Percentiles rank a stretch among this genome's conserved stretches.
These are phyloP conservation scores for Rhinatrema bivittatum DNA, from an alignment of 2,797 vertebrate genomes.

Conservation along the genomic window DNA sequence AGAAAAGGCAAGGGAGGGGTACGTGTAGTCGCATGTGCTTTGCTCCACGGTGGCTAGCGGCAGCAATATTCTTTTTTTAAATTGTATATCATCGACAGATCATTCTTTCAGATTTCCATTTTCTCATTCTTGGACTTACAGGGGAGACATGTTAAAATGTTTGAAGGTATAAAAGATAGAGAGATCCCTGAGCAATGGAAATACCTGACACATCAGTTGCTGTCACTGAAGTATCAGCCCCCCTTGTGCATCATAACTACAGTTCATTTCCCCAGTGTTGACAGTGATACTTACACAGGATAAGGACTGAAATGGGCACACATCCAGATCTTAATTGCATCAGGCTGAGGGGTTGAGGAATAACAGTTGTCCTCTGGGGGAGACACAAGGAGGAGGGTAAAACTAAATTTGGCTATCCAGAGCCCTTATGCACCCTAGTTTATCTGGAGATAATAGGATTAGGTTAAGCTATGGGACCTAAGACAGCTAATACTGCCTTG, in stretches of 20 bases:
- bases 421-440: slow-evolving; percentile 43
- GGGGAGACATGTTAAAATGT: slow-evolving; percentile 38
- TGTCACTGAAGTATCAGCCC: slow-evolving; percentile 55
- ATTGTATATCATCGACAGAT: slow-evolving; percentile 13
- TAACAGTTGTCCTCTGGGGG: slow-evolving; percentile 36
- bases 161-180: slow-evolving; percentile 26
- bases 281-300: slow-evolving; percentile 53
- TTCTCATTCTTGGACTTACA: slow-evolving; percentile 29
- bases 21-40: too few species aligned
- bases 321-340: slow-evolving; percentile 71
- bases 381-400: slow-evolving; percentile 13
- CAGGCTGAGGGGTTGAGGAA: slow-evolving; percentile 51
- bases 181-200: slow-evolving; percentile 22
- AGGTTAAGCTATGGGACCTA: slow-evolving; percentile 62
- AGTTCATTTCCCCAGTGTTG: slow-evolving; percentile 54
- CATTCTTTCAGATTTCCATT: slow-evolving; percentile 11
- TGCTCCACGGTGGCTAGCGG: too few species aligned
- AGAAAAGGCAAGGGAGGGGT: too few species aligned
- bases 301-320: slow-evolving; percentile 58
- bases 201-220: slow-evolving; percentile 49
- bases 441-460: slow-evolving; percentile 69
- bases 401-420: slow-evolving; percentile 57
- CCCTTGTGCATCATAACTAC: slow-evolving; percentile 51
- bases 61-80: slow-evolving; percentile 24
- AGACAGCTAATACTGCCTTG: slow-evolving; percentile 49